Conservation (phyloP, 2,888 invertebrate genomes). For the Phengaris arion region DNA sequence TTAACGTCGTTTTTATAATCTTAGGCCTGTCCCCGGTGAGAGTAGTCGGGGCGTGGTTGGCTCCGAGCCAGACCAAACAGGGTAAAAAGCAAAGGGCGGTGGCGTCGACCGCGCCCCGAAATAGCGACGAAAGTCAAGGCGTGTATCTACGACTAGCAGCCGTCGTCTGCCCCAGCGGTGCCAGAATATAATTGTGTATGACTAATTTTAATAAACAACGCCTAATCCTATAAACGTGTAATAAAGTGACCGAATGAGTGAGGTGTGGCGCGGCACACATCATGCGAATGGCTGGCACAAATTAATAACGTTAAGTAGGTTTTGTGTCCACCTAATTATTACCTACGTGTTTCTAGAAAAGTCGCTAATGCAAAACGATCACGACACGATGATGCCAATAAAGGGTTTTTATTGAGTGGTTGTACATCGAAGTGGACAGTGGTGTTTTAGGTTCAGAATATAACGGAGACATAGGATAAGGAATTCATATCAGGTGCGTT, state of each 20-base stretch:
- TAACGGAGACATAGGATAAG: conserved; percentile 25
- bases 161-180: conserved; percentile 42
- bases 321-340: conserved; percentile 23
- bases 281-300: conserved; percentile 18
- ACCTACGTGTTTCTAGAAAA: conserved; percentile 16
- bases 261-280: conserved; percentile 14
- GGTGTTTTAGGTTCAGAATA: not conserved
- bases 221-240: not conserved
- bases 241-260: conserved; percentile 7
- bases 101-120: conserved; percentile 71
- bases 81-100: conserved; percentile 74
- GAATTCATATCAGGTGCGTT: conserved; percentile 49
- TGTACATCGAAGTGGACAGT: not conserved
- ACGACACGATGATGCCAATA: conserved; percentile 8
- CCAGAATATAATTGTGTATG: conserved; percentile 36
- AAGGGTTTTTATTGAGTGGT: conserved; percentile 17
- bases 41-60: conserved; percentile 67
- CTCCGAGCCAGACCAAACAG: conserved; percentile 72
- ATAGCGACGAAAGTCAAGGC: conserved; percentile 78
- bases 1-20: conserved; percentile 48
- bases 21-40: conserved; percentile 46
- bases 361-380: conserved; percentile 20
- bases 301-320: conserved; percentile 25
- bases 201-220: conserved; percentile 29
- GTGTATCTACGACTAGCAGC: conserved; percentile 51